phyloP scores from a whole-genome alignment of 92 coral and sea anemone species.

The Porites lobata region DNA sequence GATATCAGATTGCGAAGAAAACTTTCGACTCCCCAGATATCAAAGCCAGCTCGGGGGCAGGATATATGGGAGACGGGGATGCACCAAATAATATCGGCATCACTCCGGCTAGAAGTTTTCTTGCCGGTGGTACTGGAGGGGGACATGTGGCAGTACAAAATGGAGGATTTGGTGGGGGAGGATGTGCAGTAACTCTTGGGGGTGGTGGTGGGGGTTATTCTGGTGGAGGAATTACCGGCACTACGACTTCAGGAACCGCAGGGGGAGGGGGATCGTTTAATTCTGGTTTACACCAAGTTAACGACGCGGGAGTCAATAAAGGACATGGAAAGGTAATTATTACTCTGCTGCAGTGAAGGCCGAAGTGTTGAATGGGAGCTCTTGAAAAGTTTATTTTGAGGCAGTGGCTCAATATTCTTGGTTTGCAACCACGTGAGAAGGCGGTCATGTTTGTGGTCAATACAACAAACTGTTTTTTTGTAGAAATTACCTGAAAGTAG shows the following conservation, averaged over 20 bases:
- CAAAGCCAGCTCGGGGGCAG: slow-evolving; percentile 75
- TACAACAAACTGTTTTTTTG: too few species aligned
- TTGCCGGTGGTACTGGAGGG: slow-evolving; percentile 74
- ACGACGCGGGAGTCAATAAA: slow-evolving; percentile 74
- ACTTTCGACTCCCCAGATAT: slow-evolving; percentile 9
- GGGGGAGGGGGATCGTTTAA: slow-evolving; percentile 98
- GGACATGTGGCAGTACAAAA: neutral
- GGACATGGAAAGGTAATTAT: slow-evolving; percentile 82
- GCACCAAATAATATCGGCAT: neutral
- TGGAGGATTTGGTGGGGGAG: slow-evolving; percentile 99
- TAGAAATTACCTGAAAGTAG: too few species aligned
- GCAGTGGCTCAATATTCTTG: too few species aligned
- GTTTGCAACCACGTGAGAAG: neutral
- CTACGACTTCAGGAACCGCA: slow-evolving; percentile 75
- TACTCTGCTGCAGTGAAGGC: slow-evolving; percentile 42
- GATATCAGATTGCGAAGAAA: slow-evolving; percentile 38
- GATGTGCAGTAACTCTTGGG: slow-evolving; percentile 78
- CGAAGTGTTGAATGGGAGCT: neutral
- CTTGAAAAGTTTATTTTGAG: too few species aligned
- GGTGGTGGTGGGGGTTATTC: slow-evolving; percentile 99
- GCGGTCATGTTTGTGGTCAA: too few species aligned
- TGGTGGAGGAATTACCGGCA: slow-evolving; percentile 93
- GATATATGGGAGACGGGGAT: slow-evolving; percentile 67
- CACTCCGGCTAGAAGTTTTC: slow-evolving; percentile 49
- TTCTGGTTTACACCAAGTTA: slow-evolving; percentile 76